Percentiles rank a stretch among this genome's conserved stretches.
phyloP scores from a whole-genome alignment of 2,888 invertebrate species.

The Cephalotes varians region DNA sequence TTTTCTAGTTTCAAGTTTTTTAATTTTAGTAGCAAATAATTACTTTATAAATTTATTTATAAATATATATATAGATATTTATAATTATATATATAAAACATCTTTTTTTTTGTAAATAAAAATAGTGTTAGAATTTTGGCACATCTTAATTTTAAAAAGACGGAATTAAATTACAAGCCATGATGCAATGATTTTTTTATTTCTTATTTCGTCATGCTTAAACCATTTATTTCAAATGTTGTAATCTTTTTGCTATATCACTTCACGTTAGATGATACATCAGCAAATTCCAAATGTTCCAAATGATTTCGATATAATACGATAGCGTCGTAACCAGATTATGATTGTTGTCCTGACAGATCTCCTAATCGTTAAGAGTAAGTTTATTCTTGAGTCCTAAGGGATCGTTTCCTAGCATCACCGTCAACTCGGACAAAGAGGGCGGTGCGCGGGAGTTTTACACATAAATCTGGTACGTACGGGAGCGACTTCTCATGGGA shows the following conservation, averaged over 20 bases:
- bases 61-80: too few relatives aligned
- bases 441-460: conserved; percentile 82
- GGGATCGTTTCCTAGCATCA: conserved; percentile 82
- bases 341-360: conserved; percentile 73
- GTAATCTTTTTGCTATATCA: not conserved
- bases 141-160: not conserved
- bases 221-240: not conserved
- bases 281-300: not conserved
- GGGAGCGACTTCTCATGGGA: conserved; percentile 82
- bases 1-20: too few relatives aligned
- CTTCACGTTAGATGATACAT: not conserved
- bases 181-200: not conserved
- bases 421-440: conserved; percentile 78
- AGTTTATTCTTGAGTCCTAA: conserved; percentile 83
- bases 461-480: conserved; percentile 85
- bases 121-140: not conserved
- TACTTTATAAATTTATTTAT: not conserved
- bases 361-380: conserved; percentile 79
- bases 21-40: not conserved
- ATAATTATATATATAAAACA: too few relatives aligned
- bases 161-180: not conserved
- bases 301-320: conserved; percentile 8
- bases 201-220: not conserved
- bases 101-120: not conserved
- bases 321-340: conserved; percentile 32